Evolutionary conservation across 2,797 vertebrate species (phyloP).

Genomic region (Argentina silus): DNA sequence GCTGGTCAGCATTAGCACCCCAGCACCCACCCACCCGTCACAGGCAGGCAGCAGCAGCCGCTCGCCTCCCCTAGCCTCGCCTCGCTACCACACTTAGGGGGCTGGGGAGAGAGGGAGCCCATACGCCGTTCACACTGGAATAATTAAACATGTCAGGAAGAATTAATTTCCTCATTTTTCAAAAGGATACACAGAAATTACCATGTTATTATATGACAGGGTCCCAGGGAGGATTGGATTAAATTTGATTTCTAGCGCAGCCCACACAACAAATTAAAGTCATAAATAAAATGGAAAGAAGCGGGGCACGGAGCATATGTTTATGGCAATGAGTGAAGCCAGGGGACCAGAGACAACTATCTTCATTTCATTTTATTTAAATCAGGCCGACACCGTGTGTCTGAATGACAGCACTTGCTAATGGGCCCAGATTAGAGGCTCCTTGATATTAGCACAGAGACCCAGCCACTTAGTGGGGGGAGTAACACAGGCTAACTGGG

Average conservation of each 20-base stretch:
- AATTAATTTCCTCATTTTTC: slow-evolving; percentile 99
- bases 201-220: slow-evolving; percentile 99
- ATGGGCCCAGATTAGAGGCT: slow-evolving; percentile 94
- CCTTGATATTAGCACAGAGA: slow-evolving; percentile 92
- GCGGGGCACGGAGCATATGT: slow-evolving; percentile 99
- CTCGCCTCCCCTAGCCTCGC: slow-evolving; percentile 70
- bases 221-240: slow-evolving; percentile 99
- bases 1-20: slow-evolving; percentile 99
- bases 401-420: slow-evolving; percentile 99
- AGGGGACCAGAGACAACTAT: slow-evolving; percentile 99
- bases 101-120: slow-evolving; percentile 66
- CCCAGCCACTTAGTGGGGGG: slow-evolving; percentile 81
- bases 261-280: slow-evolving; percentile 99
- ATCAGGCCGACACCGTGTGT: slow-evolving; percentile 98
- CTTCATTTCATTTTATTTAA: slow-evolving; percentile 99
- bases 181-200: slow-evolving; percentile 99
- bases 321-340: slow-evolving; percentile 99
- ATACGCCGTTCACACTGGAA: slow-evolving; percentile 99
- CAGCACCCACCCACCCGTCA: slow-evolving; percentile 85
- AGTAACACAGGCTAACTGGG: slow-evolving; percentile 30
- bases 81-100: slow-evolving; percentile 83
- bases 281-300: slow-evolving; percentile 99
- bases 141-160: slow-evolving; percentile 99
- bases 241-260: slow-evolving; percentile 99
- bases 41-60: slow-evolving; percentile 74